Percentiles rank a stretch among this genome's conserved stretches.
These are phyloP conservation scores for Hemiprocne comata DNA, from an alignment of 2,113 vertebrate genomes.

Conservation along the genomic window DNA sequence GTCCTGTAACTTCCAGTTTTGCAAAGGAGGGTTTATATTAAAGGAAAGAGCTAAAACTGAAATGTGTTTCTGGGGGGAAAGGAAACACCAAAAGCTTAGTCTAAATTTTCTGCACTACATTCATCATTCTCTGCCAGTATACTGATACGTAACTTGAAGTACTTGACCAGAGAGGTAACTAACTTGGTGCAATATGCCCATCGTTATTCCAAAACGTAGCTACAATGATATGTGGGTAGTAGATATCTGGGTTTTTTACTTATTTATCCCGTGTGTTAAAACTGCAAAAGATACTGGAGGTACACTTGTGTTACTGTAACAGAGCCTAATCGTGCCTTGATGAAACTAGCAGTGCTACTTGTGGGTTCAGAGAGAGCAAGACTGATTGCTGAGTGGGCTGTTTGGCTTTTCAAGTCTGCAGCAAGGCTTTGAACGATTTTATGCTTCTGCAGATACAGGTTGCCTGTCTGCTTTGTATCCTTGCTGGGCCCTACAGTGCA, in stretches of 20 bases:
- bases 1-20: neutral
- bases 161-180: neutral
- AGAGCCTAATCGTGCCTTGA: rapidly evolving
- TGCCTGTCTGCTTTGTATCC: neutral
- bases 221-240: rapidly evolving
- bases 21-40: neutral
- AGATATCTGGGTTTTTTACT: neutral
- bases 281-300: neutral
- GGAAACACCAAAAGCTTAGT: neutral
- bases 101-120: neutral
- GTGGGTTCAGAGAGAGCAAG: neutral
- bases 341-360: neutral
- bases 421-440: rapidly evolving
- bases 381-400: neutral
- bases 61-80: neutral
- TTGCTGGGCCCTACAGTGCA: neutral
- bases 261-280: neutral
- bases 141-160: neutral
- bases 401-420: neutral
- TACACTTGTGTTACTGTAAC: neutral
- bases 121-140: neutral
- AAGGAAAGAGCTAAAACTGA: neutral
- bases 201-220: neutral
- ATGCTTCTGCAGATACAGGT: neutral
- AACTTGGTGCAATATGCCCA: neutral